phyloP scores from a whole-genome alignment of 1,140 invertebrate genomes.

The Pogonomyrmex barbatus region DNA sequence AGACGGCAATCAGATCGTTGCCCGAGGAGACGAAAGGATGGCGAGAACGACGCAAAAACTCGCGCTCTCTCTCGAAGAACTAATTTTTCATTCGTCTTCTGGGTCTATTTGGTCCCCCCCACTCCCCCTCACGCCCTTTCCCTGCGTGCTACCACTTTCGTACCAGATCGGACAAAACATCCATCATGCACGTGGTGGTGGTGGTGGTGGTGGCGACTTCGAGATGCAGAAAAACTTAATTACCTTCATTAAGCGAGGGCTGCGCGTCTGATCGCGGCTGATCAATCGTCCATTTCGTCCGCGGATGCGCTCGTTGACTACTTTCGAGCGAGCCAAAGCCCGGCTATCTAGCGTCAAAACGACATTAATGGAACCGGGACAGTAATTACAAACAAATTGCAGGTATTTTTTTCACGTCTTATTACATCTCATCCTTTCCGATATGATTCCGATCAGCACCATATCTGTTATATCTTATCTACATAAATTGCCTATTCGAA shows the following conservation, averaged over 20 bases:
- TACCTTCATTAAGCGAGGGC: conserved; percentile 85
- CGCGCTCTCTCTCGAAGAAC: conserved; percentile 63
- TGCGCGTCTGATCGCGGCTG: conserved; percentile 74
- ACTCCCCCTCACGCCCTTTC: conserved; percentile 23
- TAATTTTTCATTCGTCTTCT: conserved; percentile 84
- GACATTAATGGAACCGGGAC: conserved; percentile 49
- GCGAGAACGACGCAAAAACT: conserved; percentile 75
- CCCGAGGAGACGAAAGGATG: conserved; percentile 76
- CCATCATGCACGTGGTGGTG: conserved; percentile 82
- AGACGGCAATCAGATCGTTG: conserved; percentile 80
- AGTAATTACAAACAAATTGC: conserved; percentile 21
- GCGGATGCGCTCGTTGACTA: conserved; percentile 55
- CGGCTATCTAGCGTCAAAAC: conserved; percentile 69
- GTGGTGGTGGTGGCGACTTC: conserved; percentile 78
- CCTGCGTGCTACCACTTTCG: conserved; percentile 81
- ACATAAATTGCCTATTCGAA: neutral
- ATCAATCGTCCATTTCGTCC: conserved; percentile 69
- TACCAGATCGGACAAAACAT: conserved; percentile 78
- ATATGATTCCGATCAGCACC: neutral
- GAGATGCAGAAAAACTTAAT: conserved; percentile 85
- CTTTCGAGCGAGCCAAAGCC: conserved; percentile 60
- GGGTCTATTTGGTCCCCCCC: conserved; percentile 77
- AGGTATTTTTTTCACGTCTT: neutral
- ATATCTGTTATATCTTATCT: neutral
- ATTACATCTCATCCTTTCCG: neutral